Conservation (phyloP, 2,888 invertebrate genomes). For the Lasioglossum lativentre region DNA sequence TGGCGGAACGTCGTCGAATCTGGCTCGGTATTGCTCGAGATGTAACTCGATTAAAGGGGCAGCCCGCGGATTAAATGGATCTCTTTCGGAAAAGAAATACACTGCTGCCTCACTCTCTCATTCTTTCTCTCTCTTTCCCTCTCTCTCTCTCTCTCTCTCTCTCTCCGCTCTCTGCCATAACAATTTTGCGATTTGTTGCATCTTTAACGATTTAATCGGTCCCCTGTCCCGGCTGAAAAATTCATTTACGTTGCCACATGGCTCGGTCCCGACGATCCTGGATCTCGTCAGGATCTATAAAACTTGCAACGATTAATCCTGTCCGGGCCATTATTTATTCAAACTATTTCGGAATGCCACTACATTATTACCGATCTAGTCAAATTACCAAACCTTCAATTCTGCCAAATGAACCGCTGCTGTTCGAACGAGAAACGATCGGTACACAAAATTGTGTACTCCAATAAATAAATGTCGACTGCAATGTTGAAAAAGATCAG, state of each 20-base stretch:
- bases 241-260: not conserved
- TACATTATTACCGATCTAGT: not conserved
- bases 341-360: not conserved
- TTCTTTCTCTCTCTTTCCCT: too few species aligned
- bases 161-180: not conserved
- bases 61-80: conserved; percentile 1
- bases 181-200: conserved; percentile 5
- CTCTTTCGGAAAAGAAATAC: not conserved
- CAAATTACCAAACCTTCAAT: not conserved
- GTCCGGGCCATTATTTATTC: not conserved
- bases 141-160: too few species aligned
- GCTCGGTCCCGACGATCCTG: not conserved
- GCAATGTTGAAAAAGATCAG: not conserved
- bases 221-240: not conserved
- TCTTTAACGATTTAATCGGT: not conserved
- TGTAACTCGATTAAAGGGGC: conserved; percentile 7
- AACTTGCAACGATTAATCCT: not conserved
- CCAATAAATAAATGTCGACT: too few species aligned
- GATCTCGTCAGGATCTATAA: not conserved
- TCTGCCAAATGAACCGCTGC: too few species aligned
- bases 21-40: conserved; percentile 8
- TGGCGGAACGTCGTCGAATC: not conserved
- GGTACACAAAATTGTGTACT: too few species aligned
- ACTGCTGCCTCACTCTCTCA: too few species aligned
- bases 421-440: too few species aligned